Evolutionary conservation across 2,888 invertebrate species (phyloP).

Genomic region (Harpalus rufipes): DNA sequence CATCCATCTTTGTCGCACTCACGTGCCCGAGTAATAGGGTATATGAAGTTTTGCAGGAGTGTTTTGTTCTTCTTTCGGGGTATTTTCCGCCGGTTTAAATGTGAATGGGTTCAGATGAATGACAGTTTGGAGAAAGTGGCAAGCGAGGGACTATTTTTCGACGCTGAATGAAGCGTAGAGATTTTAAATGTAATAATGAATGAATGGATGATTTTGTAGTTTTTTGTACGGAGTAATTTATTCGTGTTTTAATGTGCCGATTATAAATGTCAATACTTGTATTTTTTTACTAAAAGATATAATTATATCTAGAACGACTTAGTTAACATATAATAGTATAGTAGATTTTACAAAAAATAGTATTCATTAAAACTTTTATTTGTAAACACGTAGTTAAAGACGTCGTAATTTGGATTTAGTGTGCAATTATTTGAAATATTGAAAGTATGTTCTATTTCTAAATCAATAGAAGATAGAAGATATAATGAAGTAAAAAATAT

Average conservation of each 20-base stretch:
- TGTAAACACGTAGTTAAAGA: not conserved
- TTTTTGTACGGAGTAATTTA: not conserved
- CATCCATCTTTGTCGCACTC: conserved; percentile 5
- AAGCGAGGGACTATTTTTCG: not conserved
- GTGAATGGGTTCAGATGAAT: not conserved
- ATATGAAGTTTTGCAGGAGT: conserved; percentile 9
- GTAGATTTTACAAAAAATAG: not conserved
- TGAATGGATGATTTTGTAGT: not conserved
- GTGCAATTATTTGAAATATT: too few species aligned
- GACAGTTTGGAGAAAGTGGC: conserved; percentile 14
- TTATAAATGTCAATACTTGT: not conserved
- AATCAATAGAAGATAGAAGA: too few species aligned
- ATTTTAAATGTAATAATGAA: not conserved
- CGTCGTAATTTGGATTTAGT: too few species aligned
- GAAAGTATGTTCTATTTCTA: too few species aligned
- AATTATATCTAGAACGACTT: not conserved
- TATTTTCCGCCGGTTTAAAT: not conserved
- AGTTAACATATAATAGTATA: not conserved
- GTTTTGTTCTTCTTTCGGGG: conserved; percentile 29
- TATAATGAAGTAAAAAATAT: too few species aligned
- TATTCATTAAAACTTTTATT: not conserved
- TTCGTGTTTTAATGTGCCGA: not conserved
- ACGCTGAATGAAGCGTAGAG: not conserved
- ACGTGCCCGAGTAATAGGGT: conserved; percentile 17
- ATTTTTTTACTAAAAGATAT: not conserved